phyloP scores from a whole-genome alignment of 2,888 invertebrate species.

The Ischnus inquisitorius region DNA sequence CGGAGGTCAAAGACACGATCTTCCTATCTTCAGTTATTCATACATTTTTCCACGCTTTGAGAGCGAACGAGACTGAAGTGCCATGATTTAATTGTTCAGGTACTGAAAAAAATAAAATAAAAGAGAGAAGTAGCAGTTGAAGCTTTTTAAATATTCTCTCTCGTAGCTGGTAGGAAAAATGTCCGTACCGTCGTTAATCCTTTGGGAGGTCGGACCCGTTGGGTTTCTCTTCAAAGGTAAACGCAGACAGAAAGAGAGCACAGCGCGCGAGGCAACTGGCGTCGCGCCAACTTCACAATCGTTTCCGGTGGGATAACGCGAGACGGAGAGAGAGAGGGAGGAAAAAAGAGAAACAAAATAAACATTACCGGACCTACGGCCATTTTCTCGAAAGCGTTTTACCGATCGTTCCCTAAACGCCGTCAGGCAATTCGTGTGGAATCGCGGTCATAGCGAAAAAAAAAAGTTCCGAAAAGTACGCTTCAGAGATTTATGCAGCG shows the following conservation, averaged over 20 bases:
- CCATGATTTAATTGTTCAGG: not conserved
- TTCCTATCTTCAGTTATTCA: not conserved
- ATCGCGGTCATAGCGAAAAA: not conserved
- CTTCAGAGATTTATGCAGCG: too few species aligned
- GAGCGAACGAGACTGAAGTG: not conserved
- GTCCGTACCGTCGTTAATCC: not conserved
- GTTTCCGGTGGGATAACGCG: conserved; percentile 55
- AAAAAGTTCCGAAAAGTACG: not conserved
- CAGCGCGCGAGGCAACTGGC: conserved; percentile 41
- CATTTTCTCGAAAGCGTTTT: conserved; percentile 29
- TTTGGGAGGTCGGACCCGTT: not conserved
- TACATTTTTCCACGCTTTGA: not conserved
- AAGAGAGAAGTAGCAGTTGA: not conserved
- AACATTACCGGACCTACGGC: conserved; percentile 19
- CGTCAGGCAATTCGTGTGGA: not conserved
- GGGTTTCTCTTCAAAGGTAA: conserved; percentile 23
- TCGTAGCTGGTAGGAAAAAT: not conserved
- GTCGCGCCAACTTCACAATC: conserved; percentile 49
- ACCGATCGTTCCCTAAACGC: not conserved
- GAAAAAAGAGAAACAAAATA: conserved; percentile 14
- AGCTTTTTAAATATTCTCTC: conserved; percentile 17
- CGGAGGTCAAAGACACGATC: not conserved
- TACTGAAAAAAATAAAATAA: not conserved
- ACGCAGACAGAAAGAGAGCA: conserved; percentile 12
- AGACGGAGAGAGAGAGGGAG: conserved; percentile 11